Percentiles rank a stretch among this genome's conserved stretches.
These are phyloP conservation scores for Pitta sordida DNA, from an alignment of 2,113 vertebrate genomes.

Conservation along the genomic window DNA sequence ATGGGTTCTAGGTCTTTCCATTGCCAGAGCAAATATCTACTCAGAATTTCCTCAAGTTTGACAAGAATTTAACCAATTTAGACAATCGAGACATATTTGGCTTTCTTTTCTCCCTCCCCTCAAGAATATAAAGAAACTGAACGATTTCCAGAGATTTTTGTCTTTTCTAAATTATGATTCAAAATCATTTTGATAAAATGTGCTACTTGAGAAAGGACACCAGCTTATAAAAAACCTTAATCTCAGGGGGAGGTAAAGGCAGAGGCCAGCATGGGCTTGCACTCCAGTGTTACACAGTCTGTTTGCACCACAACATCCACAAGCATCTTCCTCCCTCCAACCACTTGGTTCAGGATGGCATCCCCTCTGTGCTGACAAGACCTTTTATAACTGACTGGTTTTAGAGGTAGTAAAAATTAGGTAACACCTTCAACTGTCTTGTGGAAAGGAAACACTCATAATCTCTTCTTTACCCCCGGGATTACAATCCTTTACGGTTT, in stretches of 20 bases:
- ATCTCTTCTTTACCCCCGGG: not conserved
- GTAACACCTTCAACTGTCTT: not conserved
- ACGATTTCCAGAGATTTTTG: not conserved
- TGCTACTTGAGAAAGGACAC: not conserved
- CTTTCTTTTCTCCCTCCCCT: not conserved
- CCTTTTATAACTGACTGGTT: not conserved
- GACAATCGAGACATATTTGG: not conserved
- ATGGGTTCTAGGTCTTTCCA: not conserved
- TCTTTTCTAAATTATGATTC: not conserved
- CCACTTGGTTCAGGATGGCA: not conserved
- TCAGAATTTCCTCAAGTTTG: not conserved
- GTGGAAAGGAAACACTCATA: not conserved
- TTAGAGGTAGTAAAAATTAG: not conserved
- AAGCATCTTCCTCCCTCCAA: not conserved
- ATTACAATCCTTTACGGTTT: not conserved
- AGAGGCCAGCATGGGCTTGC: not conserved
- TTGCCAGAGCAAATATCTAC: not conserved
- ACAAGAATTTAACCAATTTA: not conserved
- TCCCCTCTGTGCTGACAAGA: not conserved
- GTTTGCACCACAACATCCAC: not conserved
- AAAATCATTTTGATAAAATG: not conserved
- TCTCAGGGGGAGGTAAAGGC: not conserved
- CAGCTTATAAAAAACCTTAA: not conserved
- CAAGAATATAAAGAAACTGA: not conserved
- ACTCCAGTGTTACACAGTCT: fast-evolving